phyloP scores from a whole-genome alignment of 37 sponge, comb jelly and placozoan species.

The Crambe crambe region DNA sequence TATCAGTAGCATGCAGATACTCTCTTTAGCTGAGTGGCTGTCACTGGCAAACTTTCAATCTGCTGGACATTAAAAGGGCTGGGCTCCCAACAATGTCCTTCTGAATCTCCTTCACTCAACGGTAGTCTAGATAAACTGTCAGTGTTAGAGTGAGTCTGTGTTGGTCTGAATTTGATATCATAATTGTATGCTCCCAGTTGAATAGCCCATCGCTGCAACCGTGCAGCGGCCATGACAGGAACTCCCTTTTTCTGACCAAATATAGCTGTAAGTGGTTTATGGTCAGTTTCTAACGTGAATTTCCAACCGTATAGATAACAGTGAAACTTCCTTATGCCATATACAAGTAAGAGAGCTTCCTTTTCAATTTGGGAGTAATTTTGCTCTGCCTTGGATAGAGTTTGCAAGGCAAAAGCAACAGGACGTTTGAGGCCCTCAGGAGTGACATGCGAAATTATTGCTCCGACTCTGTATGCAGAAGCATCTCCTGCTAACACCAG shows the following conservation, averaged over 20 bases:
- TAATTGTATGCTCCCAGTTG: slow-evolving; percentile 35
- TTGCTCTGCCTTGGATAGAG: not conserved
- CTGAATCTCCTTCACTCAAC: slow-evolving; percentile 7
- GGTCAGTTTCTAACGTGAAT: slow-evolving; percentile 20
- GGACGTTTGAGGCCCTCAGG: slow-evolving; percentile 20
- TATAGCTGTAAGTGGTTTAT: slow-evolving; percentile 26
- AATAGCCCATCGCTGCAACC: slow-evolving; percentile 29
- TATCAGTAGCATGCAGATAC: too few relatives aligned
- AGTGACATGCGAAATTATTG: slow-evolving; percentile 11
- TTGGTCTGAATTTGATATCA: slow-evolving; percentile 40
- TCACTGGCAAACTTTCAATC: slow-evolving; percentile 7
- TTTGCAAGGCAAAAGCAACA: slow-evolving; percentile 11
- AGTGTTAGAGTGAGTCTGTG: slow-evolving; percentile 52
- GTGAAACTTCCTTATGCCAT: slow-evolving; percentile 13
- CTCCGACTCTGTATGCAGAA: slow-evolving; percentile 23
- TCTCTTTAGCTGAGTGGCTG: slow-evolving; percentile 12
- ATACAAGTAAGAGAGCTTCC: slow-evolving; percentile 14
- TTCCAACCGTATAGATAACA: slow-evolving; percentile 16
- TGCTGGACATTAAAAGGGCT: not conserved
- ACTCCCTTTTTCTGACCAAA: slow-evolving; percentile 11
- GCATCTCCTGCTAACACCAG: slow-evolving; percentile 16
- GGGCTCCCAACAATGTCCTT: not conserved
- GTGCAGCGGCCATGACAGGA: slow-evolving; percentile 3
- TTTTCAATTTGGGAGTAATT: slow-evolving; percentile 32
- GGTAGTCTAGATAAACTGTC: slow-evolving; percentile 62